phyloP scores from a whole-genome alignment of 2,888 invertebrate species.

The Hyles lineata region DNA sequence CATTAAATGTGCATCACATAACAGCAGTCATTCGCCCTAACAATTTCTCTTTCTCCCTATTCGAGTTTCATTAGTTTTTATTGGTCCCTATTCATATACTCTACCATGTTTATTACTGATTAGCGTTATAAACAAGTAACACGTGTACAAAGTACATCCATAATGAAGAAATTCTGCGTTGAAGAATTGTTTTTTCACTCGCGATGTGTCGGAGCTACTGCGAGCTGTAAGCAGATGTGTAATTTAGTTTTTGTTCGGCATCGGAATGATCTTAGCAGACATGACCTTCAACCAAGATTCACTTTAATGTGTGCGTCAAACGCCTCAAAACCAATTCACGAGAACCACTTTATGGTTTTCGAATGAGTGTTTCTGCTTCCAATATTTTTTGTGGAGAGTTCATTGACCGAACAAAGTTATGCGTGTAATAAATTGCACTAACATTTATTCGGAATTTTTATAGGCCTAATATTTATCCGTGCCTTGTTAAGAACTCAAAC shows the following conservation, averaged over 20 bases:
- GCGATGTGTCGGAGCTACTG: slow-evolving; percentile 2
- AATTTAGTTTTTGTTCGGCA: background rate
- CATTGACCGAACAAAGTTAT: background rate
- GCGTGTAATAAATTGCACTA: too few relatives aligned
- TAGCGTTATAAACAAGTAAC: background rate
- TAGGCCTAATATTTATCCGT: too few relatives aligned
- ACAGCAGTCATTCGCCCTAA: background rate
- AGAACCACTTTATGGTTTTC: background rate
- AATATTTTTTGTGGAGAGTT: background rate
- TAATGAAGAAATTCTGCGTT: background rate
- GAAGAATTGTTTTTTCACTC: background rate
- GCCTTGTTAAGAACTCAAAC: too few relatives aligned
- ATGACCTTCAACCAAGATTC: slow-evolving; percentile 1
- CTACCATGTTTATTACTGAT: background rate
- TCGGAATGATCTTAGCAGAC: slow-evolving; percentile 1
- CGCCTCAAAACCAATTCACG: background rate
- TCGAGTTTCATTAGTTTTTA: slow-evolving; percentile 4
- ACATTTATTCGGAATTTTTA: too few relatives aligned
- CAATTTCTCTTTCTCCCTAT: background rate
- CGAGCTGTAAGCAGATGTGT: background rate
- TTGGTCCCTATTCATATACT: slow-evolving; percentile 4
- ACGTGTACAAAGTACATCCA: background rate
- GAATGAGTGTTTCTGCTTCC: background rate
- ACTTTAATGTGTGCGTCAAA: slow-evolving; percentile 1
- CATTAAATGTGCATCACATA: slow-evolving; percentile 1